These are phyloP conservation scores for Lumbricus terrestris DNA, from an alignment of 2,888 invertebrate genomes.

Conservation along the genomic window DNA sequence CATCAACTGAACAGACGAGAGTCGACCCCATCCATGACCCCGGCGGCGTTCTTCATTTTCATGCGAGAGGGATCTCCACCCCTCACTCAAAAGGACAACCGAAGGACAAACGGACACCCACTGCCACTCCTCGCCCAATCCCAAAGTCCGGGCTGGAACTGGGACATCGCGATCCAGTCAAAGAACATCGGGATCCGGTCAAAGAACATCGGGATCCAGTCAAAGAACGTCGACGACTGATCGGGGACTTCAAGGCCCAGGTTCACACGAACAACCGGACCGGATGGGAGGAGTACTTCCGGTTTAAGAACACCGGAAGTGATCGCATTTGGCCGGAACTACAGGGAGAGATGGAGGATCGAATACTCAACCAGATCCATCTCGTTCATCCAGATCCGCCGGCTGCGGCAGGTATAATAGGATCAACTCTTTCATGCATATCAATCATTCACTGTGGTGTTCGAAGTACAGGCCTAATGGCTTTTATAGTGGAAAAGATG, in stretches of 20 bases:
- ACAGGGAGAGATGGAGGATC: background rate
- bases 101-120: background rate
- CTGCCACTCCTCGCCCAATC: background rate
- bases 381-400: background rate
- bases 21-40: background rate
- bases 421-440: too few species aligned
- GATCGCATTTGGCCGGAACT: constrained; percentile 11
- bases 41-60: background rate
- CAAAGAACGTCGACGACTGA: background rate
- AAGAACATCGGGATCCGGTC: background rate
- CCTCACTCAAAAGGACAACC: background rate
- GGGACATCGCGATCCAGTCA: background rate
- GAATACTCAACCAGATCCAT: constrained; percentile 12
- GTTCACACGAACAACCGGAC: background rate
- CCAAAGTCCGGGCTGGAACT: background rate
- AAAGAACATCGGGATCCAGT: background rate
- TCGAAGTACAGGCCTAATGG: too few species aligned
- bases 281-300: background rate
- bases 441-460: too few species aligned
- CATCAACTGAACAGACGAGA: background rate
- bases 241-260: background rate
- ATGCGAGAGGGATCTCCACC: background rate
- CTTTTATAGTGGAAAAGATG: too few species aligned
- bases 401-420: background rate
- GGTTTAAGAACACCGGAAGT: constrained; percentile 5